Conservation (phyloP, 2,113 vertebrate genomes). For the Microcebus jonahi region DNA sequence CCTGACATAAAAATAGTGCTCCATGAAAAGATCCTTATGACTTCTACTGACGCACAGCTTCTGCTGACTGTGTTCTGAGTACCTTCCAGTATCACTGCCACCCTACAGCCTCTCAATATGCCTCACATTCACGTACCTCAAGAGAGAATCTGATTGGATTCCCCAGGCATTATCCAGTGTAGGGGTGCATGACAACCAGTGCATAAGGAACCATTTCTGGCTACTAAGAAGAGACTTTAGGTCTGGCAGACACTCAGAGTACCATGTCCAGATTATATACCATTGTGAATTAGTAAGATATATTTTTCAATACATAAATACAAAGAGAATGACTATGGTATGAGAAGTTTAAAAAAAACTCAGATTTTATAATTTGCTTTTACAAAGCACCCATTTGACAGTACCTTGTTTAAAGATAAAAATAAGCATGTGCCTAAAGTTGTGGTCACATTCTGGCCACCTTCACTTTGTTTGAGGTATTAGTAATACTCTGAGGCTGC, state of each 20-base stretch:
- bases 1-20: not conserved
- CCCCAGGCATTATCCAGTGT: no score
- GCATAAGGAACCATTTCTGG: not conserved
- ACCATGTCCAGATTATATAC: not conserved
- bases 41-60: not conserved
- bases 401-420: not conserved
- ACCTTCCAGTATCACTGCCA: not conserved
- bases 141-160: not conserved
- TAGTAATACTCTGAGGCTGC: not conserved
- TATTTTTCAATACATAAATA: not conserved
- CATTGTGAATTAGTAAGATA: not conserved
- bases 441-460: not conserved
- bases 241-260: not conserved
- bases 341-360: not conserved
- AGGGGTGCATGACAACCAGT: not conserved
- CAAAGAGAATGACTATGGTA: not conserved
- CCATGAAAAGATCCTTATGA: not conserved
- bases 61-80: not conserved
- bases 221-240: not conserved
- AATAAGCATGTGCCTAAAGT: not conserved
- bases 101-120: not conserved
- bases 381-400: not conserved
- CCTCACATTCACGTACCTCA: not conserved
- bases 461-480: not conserved
- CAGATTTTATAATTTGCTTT: slow-evolving; percentile 3